These are phyloP conservation scores for Hylia prasina DNA, from an alignment of 2,113 vertebrate genomes.

Conservation along the genomic window DNA sequence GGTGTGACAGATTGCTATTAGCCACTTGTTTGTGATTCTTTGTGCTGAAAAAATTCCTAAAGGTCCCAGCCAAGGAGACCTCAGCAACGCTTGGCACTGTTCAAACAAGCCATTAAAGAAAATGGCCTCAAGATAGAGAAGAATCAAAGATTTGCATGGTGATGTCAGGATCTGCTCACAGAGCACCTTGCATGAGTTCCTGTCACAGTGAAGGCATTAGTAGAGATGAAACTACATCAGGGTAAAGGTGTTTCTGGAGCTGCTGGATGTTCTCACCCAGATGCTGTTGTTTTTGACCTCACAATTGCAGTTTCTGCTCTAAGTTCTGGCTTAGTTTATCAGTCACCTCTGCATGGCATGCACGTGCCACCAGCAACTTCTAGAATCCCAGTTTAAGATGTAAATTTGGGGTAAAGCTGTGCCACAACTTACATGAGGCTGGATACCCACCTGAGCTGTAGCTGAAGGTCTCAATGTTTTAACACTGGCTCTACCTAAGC, in stretches of 20 bases:
- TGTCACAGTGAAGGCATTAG: background rate
- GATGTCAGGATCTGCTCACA: background rate
- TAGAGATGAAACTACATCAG: background rate
- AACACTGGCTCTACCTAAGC: background rate
- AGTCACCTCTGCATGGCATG: background rate
- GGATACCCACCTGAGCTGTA: fast-evolving
- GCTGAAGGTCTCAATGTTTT: background rate
- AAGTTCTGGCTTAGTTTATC: background rate
- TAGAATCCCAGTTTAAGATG: background rate
- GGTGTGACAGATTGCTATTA: slow-evolving; percentile 32
- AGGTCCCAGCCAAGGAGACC: background rate
- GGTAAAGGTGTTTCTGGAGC: background rate
- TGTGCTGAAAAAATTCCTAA: background rate
- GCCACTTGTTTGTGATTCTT: background rate
- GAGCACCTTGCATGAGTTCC: background rate
- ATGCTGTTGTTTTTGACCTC: background rate
- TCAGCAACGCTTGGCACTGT: background rate
- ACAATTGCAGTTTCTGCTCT: background rate
- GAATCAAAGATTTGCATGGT: background rate
- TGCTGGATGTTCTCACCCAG: background rate
- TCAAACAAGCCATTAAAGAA: slow-evolving; percentile 1
- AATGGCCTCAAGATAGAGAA: background rate
- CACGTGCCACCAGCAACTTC: background rate
- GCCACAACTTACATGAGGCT: background rate
- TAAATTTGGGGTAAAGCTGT: background rate